Base-by-base conservation (phyloP, 2,797 vertebrate genomes). In the Fundulus diaphanus region DNA sequence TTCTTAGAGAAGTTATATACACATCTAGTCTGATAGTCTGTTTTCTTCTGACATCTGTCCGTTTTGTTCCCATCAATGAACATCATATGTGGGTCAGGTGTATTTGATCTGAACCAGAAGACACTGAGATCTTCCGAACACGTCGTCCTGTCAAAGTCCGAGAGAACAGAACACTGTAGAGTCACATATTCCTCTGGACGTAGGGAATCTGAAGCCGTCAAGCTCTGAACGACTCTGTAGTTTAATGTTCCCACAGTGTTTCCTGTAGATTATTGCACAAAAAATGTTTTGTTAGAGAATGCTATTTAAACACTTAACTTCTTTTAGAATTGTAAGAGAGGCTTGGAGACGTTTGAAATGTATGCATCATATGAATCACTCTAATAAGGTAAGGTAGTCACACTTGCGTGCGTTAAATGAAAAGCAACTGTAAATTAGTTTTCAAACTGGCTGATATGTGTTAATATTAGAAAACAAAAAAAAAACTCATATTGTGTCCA, bases 91-190 rank as follows among this genome's bases (percentile, higher is more conserved):
- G 77, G 77, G 51, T 7, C 37, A 37, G 63, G 76, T 1, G 35
- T n/a, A 27, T 67, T 63, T n/a, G 74, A 18, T 87, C 59, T 85
- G 69, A 90, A 44, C 86, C 82, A 88, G 29, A 37, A 83, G 54
- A 90, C 83, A 0, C 1, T 61, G 40, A 65, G 68, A 74, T 79
- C 84, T 66, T 13, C 71, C 54, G 80, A 66, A 81, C 88, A 89
- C 48, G 3, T 52, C n/a, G 48, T 48, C 18, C 52, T 52, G 12
- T 40, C 37, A 35, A 22, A 52, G 20, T 29, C 46, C 0, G 5
- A 72, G 35, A 77, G 44, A 46, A 92, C 57, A 0, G 24, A 87
- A 82, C 89, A 92, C 16, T 5, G 67, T 1, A 88, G 76, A 75
- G 59, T 66, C 29, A 54, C 48, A 7, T 54, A 33, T 66, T 0